A percentile compares a stretch with the other conserved stretches of the same genome.
phyloP scores from a whole-genome alignment of 2,113 vertebrate species.

The Eulemur macaco region DNA sequence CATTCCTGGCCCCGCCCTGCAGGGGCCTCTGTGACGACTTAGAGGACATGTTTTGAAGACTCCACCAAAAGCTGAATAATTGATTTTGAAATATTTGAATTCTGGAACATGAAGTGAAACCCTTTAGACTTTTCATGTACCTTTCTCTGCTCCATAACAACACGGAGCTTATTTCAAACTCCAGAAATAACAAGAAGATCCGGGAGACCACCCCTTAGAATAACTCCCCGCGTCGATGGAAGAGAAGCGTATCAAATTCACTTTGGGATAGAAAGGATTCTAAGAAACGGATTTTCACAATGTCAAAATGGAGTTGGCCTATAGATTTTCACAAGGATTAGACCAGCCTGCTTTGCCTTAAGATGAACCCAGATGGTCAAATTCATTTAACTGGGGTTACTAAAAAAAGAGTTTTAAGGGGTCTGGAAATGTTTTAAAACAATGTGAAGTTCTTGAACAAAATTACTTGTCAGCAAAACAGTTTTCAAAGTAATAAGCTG shows the following conservation, averaged over 20 bases:
- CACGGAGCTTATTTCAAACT: constrained; percentile 35
- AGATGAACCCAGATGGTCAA: background rate
- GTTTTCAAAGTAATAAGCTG: background rate
- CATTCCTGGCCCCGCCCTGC: background rate
- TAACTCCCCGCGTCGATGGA: background rate
- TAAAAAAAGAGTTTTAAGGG: background rate
- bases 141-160: background rate
- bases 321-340: background rate
- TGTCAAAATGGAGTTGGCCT: background rate
- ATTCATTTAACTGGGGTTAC: background rate
- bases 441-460: background rate
- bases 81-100: constrained; percentile 66
- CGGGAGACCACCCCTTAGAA: constrained; percentile 10
- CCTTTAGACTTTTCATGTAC: constrained; percentile 14
- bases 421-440: background rate
- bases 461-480: background rate
- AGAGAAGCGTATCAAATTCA: background rate
- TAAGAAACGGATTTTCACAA: background rate
- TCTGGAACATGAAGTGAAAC: constrained; percentile 41
- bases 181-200: constrained; percentile 36
- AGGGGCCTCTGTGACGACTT: constrained; percentile 13
- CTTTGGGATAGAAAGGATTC: background rate
- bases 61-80: background rate
- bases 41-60: background rate
- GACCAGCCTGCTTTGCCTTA: background rate